Conservation (phyloP, 2,113 vertebrate species). For the Fulica atra region DNA sequence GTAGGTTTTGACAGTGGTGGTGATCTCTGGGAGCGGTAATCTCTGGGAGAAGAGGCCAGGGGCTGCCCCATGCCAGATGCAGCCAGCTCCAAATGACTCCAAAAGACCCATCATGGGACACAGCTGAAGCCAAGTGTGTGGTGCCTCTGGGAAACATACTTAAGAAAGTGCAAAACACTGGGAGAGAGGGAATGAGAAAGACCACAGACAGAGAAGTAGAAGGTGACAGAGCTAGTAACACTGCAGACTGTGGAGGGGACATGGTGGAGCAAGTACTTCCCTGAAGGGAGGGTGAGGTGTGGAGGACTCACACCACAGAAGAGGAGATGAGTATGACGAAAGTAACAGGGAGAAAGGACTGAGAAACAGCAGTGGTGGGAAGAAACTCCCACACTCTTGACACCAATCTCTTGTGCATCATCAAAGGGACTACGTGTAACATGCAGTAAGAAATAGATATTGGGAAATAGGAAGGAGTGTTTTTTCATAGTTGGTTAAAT, state of each 20-base stretch:
- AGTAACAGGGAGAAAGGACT: not conserved
- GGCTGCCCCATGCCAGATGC: not conserved
- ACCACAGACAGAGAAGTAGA: not conserved
- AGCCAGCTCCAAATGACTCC: not conserved
- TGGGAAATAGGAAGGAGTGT: not conserved
- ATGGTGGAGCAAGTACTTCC: rapidly evolving
- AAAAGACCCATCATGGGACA: not conserved
- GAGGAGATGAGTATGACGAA: not conserved
- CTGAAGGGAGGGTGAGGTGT: not conserved
- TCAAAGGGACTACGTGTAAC: not conserved
- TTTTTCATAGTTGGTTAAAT: not conserved
- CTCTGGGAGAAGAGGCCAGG: not conserved
- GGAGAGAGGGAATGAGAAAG: not conserved
- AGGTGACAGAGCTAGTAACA: not conserved
- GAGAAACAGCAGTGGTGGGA: not conserved
- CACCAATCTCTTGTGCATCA: not conserved
- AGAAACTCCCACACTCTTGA: not conserved
- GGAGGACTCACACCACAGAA: not conserved
- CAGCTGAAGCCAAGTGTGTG: not conserved
- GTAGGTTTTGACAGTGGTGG: not conserved
- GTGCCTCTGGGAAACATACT: not conserved
- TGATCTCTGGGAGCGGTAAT: not conserved
- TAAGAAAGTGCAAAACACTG: not conserved
- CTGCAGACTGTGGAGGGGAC: rapidly evolving
- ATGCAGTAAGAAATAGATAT: not conserved